Evolutionary conservation across 2,888 invertebrate genomes (phyloP).

Genomic region (Himalopsyche anomala): DNA sequence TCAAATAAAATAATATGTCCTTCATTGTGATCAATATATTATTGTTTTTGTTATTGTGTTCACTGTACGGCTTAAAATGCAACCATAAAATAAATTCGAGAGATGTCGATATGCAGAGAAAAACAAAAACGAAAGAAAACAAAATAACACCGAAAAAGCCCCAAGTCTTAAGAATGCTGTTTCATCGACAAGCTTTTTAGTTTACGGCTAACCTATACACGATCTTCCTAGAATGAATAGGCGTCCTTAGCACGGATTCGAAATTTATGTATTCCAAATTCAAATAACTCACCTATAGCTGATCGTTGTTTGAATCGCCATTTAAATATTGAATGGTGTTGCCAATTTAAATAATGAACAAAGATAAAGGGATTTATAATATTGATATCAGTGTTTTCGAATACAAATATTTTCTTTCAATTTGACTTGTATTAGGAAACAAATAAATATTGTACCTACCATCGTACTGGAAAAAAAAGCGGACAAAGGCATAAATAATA

Average conservation of each 20-base stretch:
- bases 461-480: too few species aligned
- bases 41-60: too few species aligned
- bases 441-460: too few species aligned
- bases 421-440: too few species aligned
- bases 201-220: conserved; percentile 35
- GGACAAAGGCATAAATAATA: too few species aligned
- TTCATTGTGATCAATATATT: too few species aligned
- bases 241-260: conserved; percentile 34
- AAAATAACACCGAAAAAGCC: conserved; percentile 43
- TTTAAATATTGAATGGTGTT: conserved; percentile 38
- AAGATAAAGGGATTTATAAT: neutral
- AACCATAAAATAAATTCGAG: neutral
- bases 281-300: conserved; percentile 26
- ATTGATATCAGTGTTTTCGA: neutral
- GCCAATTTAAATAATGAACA: conserved; percentile 36
- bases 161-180: conserved; percentile 36
- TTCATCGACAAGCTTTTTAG: conserved; percentile 40
- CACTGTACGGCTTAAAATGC: neutral
- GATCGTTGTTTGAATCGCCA: conserved; percentile 29
- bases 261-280: conserved; percentile 39
- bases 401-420: too few species aligned
- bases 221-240: conserved; percentile 42
- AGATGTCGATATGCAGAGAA: conserved; percentile 20
- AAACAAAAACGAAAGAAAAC: neutral
- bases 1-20: too few species aligned